Evolutionary conservation across 2,113 vertebrate species (phyloP), one percentile per base, ranked within the genome.

Genomic region (Zapus hudsonius): DNA sequence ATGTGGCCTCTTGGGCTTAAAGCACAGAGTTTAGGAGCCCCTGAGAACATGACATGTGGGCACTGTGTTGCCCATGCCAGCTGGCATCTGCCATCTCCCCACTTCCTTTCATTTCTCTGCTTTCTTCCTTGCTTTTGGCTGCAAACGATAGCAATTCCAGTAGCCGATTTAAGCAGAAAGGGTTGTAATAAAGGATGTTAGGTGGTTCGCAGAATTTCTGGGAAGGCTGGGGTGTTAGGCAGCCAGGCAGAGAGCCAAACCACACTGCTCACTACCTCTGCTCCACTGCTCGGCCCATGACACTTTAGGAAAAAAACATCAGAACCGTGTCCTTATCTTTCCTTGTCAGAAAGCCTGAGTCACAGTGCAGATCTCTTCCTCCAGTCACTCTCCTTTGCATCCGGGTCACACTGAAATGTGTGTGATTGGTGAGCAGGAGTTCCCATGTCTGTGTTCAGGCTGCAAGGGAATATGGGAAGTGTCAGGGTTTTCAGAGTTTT

Each of bases 181-280:
- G 40, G 78, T 70, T 87, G 40, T n/a, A 40, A 73, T 76, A 42
- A 88, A 87, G 47, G 84, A 74, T 76, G 76, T 40, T 87, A 89
- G 78, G 44, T 93, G 85, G 57, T 69, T 93, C 74, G 27, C 25
- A 61, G 93, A 82, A 82, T 82, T 94, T 92, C 95, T 79, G 64
- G 64, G 74, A 93, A 84, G 81, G 38, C 47, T 82, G 9, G 5
- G 63, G 38, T 70, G 19, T 67, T 64, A 69, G 4, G 3, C 61
- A 89, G 67, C 74, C 70, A 67, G 57, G 85, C 87, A 70, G 64
- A 81, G 88, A 61, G 90, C 85, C 84, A 85, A 27, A 25, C 40
- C 57, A 64, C 7, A 63, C 19, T 64, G 3, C 66, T 89, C 36
- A 0, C 27, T 5, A 3, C 38, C 16, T 12, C 2, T 0, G 5